Conservation (phyloP, 2,888 invertebrate species). For the Pterostichus niger region DNA sequence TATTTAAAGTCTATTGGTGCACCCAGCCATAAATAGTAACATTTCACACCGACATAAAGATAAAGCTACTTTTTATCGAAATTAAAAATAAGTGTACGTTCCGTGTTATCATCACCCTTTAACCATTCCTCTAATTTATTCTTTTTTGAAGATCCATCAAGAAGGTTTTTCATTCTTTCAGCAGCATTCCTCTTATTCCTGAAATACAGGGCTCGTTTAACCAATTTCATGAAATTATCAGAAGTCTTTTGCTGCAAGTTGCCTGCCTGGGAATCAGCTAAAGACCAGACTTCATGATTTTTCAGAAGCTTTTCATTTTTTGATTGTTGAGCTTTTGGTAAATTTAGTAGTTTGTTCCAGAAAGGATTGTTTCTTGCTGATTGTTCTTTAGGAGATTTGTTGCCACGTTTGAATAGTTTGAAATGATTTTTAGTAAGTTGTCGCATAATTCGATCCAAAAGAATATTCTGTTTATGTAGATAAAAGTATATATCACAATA, state of each 20-base stretch:
- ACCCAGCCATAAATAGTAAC: background rate
- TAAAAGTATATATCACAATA: slow-evolving; percentile 32
- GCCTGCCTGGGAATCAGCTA: slow-evolving; percentile 32
- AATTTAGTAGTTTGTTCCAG: background rate
- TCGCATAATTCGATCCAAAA: slow-evolving; percentile 31
- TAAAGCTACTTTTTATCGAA: slow-evolving; percentile 33
- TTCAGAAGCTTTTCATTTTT: background rate
- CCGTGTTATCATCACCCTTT: background rate
- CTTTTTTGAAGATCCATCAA: background rate
- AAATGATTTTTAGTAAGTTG: background rate
- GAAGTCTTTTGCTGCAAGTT: slow-evolving; percentile 20
- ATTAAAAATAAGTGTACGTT: slow-evolving; percentile 1
- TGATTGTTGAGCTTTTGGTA: background rate
- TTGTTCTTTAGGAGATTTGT: background rate
- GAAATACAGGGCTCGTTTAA: slow-evolving; percentile 48
- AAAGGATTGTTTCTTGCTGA: slow-evolving; percentile 1
- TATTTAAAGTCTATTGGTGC: slow-evolving; percentile 2
- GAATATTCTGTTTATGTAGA: slow-evolving; percentile 44
- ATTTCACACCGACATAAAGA: slow-evolving; percentile 30
- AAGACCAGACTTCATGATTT: slow-evolving; percentile 19
- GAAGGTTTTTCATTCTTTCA: background rate
- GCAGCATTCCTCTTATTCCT: slow-evolving; percentile 29
- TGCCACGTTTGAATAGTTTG: slow-evolving; percentile 9
- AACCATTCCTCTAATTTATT: slow-evolving; percentile 34
- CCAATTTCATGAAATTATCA: slow-evolving; percentile 48